phyloP scores from a whole-genome alignment of 1,140 invertebrate genomes.

The Drosophila bocki region DNA sequence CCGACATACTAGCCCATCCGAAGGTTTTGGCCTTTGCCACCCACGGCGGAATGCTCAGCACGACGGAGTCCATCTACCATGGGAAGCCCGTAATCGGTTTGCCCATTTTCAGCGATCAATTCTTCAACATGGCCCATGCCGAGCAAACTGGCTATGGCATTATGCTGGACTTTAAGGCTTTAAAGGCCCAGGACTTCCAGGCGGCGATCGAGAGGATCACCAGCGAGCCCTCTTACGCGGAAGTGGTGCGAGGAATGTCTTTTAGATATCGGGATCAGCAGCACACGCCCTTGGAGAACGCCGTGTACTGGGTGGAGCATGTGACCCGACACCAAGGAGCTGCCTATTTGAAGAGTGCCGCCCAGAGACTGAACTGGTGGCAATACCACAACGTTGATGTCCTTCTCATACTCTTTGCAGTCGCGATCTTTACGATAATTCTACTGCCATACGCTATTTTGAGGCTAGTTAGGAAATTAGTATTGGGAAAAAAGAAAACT shows the following conservation, averaged over 20 bases:
- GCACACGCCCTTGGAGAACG: slow-evolving; percentile 87
- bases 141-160: slow-evolving; percentile 60
- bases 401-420: slow-evolving; percentile 27
- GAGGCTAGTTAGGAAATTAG: neutral
- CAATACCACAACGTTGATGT: slow-evolving; percentile 65
- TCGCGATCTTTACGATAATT: neutral
- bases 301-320: slow-evolving; percentile 90
- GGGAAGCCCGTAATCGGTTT: slow-evolving; percentile 88
- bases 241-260: slow-evolving; percentile 85
- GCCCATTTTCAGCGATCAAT: slow-evolving; percentile 87
- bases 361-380: slow-evolving; percentile 58
- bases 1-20: slow-evolving; percentile 87
- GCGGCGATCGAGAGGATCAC: slow-evolving; percentile 59
- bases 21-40: slow-evolving; percentile 87
- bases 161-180: slow-evolving; percentile 35
- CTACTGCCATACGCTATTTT: slow-evolving; percentile 22
- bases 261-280: slow-evolving; percentile 88
- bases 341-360: slow-evolving; percentile 58
- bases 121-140: slow-evolving; percentile 65
- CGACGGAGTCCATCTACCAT: slow-evolving; percentile 87
- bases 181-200: slow-evolving; percentile 33
- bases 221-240: slow-evolving; percentile 46
- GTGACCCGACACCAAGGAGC: slow-evolving; percentile 87
- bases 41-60: slow-evolving; percentile 87
- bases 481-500: neutral